phyloP scores from a whole-genome alignment of 1,140 invertebrate species.

The Magallana gigas region DNA sequence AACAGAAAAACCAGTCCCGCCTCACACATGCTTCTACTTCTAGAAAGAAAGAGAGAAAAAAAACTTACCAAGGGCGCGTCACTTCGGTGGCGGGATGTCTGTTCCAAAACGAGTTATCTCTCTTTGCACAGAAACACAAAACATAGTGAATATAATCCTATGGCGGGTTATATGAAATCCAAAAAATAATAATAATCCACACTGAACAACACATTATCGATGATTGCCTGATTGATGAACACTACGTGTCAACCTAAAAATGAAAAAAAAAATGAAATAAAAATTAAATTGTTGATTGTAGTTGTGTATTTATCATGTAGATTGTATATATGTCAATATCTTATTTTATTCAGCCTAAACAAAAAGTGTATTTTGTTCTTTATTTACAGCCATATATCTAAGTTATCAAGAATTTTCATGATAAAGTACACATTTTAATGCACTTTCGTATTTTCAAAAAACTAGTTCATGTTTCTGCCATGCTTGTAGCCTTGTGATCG shows the following conservation, averaged over 20 bases:
- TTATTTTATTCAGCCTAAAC: neutral
- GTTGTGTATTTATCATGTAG: neutral
- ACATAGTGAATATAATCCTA: neutral
- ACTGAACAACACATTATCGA: neutral
- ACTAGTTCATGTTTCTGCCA: too few species aligned
- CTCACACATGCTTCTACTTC: neutral
- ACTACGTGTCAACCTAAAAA: neutral
- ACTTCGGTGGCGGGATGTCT: neutral
- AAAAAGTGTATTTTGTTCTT: neutral
- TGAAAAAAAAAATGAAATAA: neutral
- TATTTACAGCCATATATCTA: neutral
- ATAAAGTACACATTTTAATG: too few species aligned
- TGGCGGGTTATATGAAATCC: constrained; percentile 27
- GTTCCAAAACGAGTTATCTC: neutral
- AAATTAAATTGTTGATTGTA: too few species aligned
- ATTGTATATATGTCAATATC: neutral
- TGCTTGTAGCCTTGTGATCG: too few species aligned
- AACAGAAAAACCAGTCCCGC: neutral
- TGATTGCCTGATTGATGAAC: neutral
- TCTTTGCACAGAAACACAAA: constrained; percentile 27
- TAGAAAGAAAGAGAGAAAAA: constrained; percentile 10
- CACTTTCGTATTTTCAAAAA: too few species aligned
- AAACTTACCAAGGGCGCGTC: constrained; percentile 16
- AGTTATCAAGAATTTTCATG: too few species aligned
- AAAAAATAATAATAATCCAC: neutral